phyloP scores from a whole-genome alignment of 2,797 vertebrate genomes.

The Sphaeramia orbicularis region DNA sequence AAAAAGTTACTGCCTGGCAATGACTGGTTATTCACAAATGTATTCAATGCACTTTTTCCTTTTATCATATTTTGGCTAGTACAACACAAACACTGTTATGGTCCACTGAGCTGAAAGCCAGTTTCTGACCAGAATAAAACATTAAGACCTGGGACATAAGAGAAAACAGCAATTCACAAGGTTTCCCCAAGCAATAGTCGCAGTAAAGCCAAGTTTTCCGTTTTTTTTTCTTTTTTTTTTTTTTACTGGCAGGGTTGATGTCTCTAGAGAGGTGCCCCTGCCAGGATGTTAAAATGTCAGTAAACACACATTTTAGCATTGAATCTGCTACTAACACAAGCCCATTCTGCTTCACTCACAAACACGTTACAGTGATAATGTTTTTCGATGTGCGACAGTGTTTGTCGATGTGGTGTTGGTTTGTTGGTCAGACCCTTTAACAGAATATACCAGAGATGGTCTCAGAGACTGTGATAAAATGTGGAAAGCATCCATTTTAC shows the following conservation, averaged over 20 bases:
- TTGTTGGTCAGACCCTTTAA: too few species aligned
- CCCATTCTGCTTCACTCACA: too few species aligned
- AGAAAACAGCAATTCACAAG: not conserved
- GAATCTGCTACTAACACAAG: too few species aligned
- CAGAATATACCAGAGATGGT: too few species aligned
- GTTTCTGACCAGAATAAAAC: not conserved
- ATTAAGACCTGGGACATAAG: not conserved
- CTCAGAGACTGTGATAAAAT: too few species aligned
- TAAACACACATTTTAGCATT: not conserved
- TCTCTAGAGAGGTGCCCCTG: not conserved
- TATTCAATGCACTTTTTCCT: too few species aligned
- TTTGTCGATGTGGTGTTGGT: too few species aligned
- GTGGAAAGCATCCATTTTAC: too few species aligned
- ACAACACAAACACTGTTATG: not conserved
- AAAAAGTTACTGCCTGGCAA: slow-evolving; percentile 6
- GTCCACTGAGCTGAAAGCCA: not conserved
- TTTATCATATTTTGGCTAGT: not conserved
- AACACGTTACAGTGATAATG: too few species aligned
- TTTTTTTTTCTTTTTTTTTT: not conserved
- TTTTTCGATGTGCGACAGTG: too few species aligned
- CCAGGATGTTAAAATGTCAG: not conserved
- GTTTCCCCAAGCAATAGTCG: slow-evolving; percentile 1
- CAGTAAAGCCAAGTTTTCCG: not conserved
- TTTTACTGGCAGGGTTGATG: slow-evolving; percentile 7
- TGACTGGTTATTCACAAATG: slow-evolving; percentile 1